Conservation (phyloP, 2,888 invertebrate species). For the Fissipunctia ypsillon region DNA sequence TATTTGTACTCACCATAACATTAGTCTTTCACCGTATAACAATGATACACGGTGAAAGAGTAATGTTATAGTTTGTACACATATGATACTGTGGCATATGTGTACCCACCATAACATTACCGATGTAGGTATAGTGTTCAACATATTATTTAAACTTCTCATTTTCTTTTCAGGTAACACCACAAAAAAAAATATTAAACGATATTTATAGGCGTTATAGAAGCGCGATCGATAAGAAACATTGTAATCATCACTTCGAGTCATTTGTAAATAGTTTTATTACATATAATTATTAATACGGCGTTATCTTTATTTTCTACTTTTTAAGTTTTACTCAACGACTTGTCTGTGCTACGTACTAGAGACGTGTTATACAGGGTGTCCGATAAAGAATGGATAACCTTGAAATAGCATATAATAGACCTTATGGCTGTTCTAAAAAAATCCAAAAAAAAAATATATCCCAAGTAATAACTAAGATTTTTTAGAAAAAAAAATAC, state of each 20-base stretch:
- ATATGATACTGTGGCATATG: no score
- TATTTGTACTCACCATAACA: background rate
- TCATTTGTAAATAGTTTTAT: constrained; percentile 76
- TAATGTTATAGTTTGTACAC: no score
- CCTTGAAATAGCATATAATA: no score
- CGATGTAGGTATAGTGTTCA: background rate
- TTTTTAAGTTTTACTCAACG: constrained; percentile 48
- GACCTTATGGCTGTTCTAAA: no score
- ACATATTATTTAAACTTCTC: background rate
- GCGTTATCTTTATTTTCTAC: constrained; percentile 63
- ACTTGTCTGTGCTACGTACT: constrained; percentile 44
- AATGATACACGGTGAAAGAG: no score
- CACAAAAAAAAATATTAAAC: constrained; percentile 43
- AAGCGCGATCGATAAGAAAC: constrained; percentile 55
- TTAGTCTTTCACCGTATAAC: background rate
- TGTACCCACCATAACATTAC: background rate
- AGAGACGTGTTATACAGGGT: constrained; percentile 18
- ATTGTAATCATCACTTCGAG: constrained; percentile 68
- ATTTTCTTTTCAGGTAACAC: constrained; percentile 65
- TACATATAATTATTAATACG: constrained; percentile 60
- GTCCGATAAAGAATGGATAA: no score
- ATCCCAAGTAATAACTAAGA: no score
- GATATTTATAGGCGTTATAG: constrained; percentile 61
- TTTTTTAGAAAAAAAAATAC: no score
- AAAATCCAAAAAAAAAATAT: no score